Evolutionary conservation across 2,113 vertebrate species (phyloP), one percentile per base, ranked within the genome.

Genomic region (Rhodinocichla rosea): DNA sequence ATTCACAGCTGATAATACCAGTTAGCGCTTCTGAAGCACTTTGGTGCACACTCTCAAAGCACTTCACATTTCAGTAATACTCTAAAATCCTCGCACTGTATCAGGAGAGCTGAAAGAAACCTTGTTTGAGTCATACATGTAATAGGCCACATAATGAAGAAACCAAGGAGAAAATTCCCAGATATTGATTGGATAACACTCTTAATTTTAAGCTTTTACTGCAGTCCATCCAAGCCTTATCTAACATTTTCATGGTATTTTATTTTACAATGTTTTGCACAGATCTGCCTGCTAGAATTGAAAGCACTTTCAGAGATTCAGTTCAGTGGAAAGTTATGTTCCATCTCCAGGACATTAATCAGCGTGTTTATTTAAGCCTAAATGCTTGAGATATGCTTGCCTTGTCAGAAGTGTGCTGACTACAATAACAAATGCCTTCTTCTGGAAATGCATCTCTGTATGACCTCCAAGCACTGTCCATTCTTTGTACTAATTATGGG

Each of bases 1-100:
- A 40, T 96, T 96, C 92, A 89, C 95, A 96, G 69, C 88, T 96
- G 96, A 97, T 96, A 97, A 93, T 56, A 81, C 64, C 49, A 87
- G 88, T 97, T 97, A 96, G 80, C 83, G 45, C 95, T 96, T 94
- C 92, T 84, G 86, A 56, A 96, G 69, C 32, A 30, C 76, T 93
- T 83, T 78, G 49, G 55, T 87, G 47, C 53, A 32, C 3, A 9
- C 26, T 78, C 32, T 89, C 71, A 88, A 53, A 77, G 69, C 56
- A 53, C 56, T 93, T 94, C 52, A 52, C 40, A 6, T 79, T 53
- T 80, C 76, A 87, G 57, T 28, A 65, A 57, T 78, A 39, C 37
- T 87, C 87, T 83, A 10, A 40, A 75, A 27, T 78, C 22, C 28
- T 13, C 22, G 86, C 26, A n/a, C 23, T 5, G 0, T 17, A 40